Evolutionary conservation across 2,888 invertebrate genomes (phyloP).

Genomic region (Mythimna lalbum): DNA sequence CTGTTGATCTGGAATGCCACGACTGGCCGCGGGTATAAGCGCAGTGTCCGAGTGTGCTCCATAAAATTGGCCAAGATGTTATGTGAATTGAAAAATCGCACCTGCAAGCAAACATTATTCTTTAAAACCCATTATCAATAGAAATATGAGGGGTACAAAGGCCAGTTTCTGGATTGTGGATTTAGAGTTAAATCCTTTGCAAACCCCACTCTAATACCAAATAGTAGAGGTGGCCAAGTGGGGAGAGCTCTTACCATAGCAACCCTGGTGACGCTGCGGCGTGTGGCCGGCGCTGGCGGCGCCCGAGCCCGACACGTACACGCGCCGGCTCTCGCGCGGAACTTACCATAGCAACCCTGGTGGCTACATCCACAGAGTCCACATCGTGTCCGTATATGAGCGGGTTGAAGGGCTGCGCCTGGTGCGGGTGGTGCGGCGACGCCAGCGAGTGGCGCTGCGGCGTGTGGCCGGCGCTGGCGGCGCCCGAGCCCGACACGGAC

Average conservation of each 20-base stretch:
- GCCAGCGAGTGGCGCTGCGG: constrained; percentile 86
- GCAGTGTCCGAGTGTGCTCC: constrained; percentile 98
- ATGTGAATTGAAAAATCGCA: constrained; percentile 99
- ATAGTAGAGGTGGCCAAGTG: no score
- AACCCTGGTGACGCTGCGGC: no score
- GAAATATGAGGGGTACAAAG: background rate
- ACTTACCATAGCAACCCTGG: constrained; percentile 93
- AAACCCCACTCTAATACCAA: no score
- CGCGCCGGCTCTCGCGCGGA: constrained; percentile 79
- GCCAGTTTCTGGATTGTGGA: no score
- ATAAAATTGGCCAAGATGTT: constrained; percentile 99
- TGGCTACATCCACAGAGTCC: constrained; percentile 99
- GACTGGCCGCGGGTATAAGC: constrained; percentile 99
- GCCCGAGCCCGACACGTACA: constrained; percentile 73
- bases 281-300: constrained; percentile 78
- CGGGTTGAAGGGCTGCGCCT: constrained; percentile 93
- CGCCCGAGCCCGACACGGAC: constrained; percentile 72
- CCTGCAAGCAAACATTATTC: constrained; percentile 84
- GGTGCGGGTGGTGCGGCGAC: constrained; percentile 76
- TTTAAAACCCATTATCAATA: background rate
- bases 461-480: constrained; percentile 77
- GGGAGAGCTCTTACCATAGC: no score
- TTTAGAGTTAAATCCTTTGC: no score
- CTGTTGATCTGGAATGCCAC: constrained; percentile 99
- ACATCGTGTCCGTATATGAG: constrained; percentile 98